Percentiles rank a stretch among this genome's conserved stretches.
Evolutionary conservation across 1,140 invertebrate genomes (phyloP).

Genomic region (Brachionus asplanchnoidis): DNA sequence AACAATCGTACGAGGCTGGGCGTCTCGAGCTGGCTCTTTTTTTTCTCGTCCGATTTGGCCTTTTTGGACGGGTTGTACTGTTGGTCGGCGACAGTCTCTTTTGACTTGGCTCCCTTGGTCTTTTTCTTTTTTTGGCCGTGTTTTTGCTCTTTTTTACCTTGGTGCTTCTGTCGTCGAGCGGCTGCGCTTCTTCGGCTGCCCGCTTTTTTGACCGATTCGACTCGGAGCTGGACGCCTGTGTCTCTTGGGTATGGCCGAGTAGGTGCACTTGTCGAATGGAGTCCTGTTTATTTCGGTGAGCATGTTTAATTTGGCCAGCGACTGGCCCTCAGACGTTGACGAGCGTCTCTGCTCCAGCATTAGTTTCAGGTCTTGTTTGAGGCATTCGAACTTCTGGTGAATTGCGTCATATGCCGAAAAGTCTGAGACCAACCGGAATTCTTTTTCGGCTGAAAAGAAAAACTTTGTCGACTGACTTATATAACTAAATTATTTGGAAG

Average conservation of each 20-base stretch:
- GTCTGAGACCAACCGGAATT: not conserved
- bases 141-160: not conserved
- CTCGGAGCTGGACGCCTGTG: not conserved
- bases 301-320: not conserved
- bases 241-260: not conserved
- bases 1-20: no score
- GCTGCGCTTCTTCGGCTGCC: not conserved
- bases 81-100: not conserved
- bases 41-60: not conserved
- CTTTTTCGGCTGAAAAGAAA: not conserved
- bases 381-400: not conserved
- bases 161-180: not conserved
- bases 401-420: not conserved
- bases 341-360: not conserved
- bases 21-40: not conserved
- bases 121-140: constrained; percentile 1
- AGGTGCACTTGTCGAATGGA: not conserved
- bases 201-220: not conserved
- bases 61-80: not conserved
- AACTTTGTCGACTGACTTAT: not conserved
- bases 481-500: no score
- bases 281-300: not conserved
- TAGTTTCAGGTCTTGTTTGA: not conserved
- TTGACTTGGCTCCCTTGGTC: not conserved
- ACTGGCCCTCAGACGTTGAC: not conserved